Evolutionary conservation across 1,140 invertebrate species (phyloP), one percentile per base, ranked within the genome.

Genomic region (Trialeurodes vaporariorum): DNA sequence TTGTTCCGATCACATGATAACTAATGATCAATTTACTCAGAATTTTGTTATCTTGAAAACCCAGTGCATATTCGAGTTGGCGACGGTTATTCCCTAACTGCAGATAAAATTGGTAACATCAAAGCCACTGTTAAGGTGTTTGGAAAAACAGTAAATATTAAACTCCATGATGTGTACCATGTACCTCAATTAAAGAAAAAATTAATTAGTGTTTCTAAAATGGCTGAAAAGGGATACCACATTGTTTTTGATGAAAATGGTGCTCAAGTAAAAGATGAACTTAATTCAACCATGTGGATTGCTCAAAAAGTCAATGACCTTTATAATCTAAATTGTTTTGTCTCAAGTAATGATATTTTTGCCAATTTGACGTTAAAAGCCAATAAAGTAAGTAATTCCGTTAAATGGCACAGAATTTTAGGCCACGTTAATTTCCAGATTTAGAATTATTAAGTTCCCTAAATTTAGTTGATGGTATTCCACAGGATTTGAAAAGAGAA

Each of bases 1-100:
- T 23, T 69, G 68, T 49, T 73, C 74, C 1, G 66, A 74, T 25
- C 71, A 73, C 49, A 59, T 73, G 23, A 61, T 70, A 21, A 71
- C 68, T 23, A 61, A 71, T 27, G 68, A 69, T 58, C 22, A 2
- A 2, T 27, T 61, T 63, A 74, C 34, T 17, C 62, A 58, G 67
- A 70, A 12, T 64, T 62, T 59, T 66, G 67, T 27, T 64, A 71
- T 58, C 62, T 71, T 23, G 60, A 70, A 17, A 68, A 66, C 66
- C 66, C 73, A 34, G 68, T 68, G 49, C 71, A 70, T 59, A 68
- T 68, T 59, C 66, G 70, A 58, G 72, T 70, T 2, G 71, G 71
- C 27, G 65, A 68, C 59, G 67, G 65, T 24, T 64, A 66, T 62
- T 64, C 60, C 26, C 62, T 70, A 65, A 27, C 34, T 24, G 65